phyloP scores from a whole-genome alignment of 2,113 vertebrate genomes.

The Nestor notabilis region DNA sequence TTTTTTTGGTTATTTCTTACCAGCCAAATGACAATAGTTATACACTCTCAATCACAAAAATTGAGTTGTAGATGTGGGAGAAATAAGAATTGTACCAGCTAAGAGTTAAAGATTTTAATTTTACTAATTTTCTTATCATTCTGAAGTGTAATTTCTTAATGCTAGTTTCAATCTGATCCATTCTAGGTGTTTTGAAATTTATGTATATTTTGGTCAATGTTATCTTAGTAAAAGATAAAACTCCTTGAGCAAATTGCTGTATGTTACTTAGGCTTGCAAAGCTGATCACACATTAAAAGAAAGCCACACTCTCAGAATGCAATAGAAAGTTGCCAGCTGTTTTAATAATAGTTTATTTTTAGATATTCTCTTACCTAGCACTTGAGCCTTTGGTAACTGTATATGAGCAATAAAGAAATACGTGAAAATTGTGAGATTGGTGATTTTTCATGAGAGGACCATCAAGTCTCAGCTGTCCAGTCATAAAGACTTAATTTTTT shows the following conservation, averaged over 20 bases:
- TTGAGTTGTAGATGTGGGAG: background rate
- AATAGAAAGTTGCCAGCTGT: background rate
- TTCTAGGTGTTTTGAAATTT: background rate
- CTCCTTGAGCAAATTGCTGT: background rate
- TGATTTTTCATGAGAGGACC: background rate
- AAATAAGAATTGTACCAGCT: background rate
- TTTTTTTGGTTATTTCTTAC: background rate
- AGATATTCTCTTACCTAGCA: background rate
- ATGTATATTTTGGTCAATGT: background rate
- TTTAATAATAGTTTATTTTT: background rate
- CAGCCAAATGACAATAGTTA: background rate
- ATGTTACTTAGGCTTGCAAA: background rate
- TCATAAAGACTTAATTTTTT: background rate
- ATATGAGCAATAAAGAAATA: background rate
- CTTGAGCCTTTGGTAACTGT: background rate
- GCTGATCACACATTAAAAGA: background rate
- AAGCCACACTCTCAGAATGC: background rate
- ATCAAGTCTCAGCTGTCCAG: background rate
- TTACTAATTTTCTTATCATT: background rate
- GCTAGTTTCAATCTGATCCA: background rate
- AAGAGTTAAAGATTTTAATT: background rate
- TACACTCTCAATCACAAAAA: background rate
- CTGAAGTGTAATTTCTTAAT: background rate
- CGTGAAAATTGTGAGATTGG: background rate
- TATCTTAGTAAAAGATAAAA: background rate